Evolutionary conservation across 2,888 invertebrate genomes (phyloP), one percentile per base, ranked within the genome.

Genomic region (Sminthurides aquaticus): DNA sequence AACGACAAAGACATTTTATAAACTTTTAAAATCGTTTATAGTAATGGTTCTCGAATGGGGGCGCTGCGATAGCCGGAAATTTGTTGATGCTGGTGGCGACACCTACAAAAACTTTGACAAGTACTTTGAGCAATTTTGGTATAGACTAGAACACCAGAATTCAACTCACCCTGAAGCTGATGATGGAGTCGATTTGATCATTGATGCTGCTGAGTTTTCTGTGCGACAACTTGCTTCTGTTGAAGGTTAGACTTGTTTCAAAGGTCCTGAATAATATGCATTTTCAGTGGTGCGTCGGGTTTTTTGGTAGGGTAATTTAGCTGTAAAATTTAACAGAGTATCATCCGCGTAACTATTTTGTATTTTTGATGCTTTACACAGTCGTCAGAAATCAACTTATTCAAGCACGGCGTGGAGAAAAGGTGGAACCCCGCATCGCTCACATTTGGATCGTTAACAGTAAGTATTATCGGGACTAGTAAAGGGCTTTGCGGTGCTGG

Each of bases 241-340:
- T 52, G 52, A 22, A 52, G 52, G 52, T 52, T 11, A 43, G 43
- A 43, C n/a, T n/a, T n/a, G n/a, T n/a, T n/a, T n/a, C n/a, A n/a
- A n/a, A n/a, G n/a, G n/a, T n/a, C n/a, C n/a, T n/a, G n/a, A n/a
- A n/a, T n/a, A n/a, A n/a, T n/a, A n/a, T n/a, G n/a, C n/a, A n/a
- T n/a, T n/a, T n/a, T n/a, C n/a, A n/a, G n/a, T n/a, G n/a, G n/a
- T n/a, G n/a, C n/a, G n/a, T n/a, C n/a, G n/a, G n/a, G n/a, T n/a
- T n/a, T n/a, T n/a, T n/a, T n/a, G n/a, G n/a, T n/a, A n/a, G n/a
- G n/a, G n/a, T n/a, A n/a, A n/a, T n/a, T n/a, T n/a, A n/a, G n/a
- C n/a, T n/a, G n/a, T n/a, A n/a, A n/a, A n/a, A n/a, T n/a, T n/a
- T n/a, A n/a, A n/a, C n/a, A n/a, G n/a, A n/a, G n/a, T n/a, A n/a